Evolutionary conservation across 1,140 invertebrate genomes (phyloP).

Genomic region (Amyelois transitella): DNA sequence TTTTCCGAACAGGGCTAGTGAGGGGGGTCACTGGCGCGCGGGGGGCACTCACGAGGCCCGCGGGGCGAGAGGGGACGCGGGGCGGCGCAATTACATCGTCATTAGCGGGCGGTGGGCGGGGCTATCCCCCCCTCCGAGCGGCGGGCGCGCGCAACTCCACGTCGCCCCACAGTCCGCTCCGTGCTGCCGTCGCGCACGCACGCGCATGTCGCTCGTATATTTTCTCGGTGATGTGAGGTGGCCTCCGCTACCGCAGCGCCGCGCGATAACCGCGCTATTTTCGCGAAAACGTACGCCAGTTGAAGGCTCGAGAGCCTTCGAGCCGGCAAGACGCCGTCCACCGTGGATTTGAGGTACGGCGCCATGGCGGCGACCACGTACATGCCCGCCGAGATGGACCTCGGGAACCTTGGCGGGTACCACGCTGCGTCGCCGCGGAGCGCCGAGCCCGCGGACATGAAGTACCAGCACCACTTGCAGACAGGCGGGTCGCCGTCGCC

Average conservation of each 20-base stretch:
- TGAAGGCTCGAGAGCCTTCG: conserved; percentile 76
- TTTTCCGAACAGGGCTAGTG: conserved; percentile 9
- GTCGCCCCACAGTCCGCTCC: conserved; percentile 59
- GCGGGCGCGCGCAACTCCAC: conserved; percentile 42
- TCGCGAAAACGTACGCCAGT: conserved; percentile 58
- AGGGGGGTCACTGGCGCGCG: conserved; percentile 18
- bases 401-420: conserved; percentile 84
- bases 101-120: conserved; percentile 22
- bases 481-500: conserved; percentile 81
- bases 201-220: conserved; percentile 70
- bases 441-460: conserved; percentile 92
- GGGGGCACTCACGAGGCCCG: conserved; percentile 18
- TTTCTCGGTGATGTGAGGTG: conserved; percentile 64
- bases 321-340: conserved; percentile 79
- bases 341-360: conserved; percentile 77
- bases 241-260: conserved; percentile 69
- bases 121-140: conserved; percentile 30
- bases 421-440: conserved; percentile 85
- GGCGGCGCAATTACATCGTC: conserved; percentile 23
- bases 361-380: conserved; percentile 89
- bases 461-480: conserved; percentile 91
- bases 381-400: conserved; percentile 87
- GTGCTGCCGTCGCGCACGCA: conserved; percentile 69
- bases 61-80: conserved; percentile 41
- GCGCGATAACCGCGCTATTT: conserved; percentile 70